A percentile compares a stretch with the other conserved stretches of the same genome.
Evolutionary conservation across 2,888 invertebrate genomes (phyloP).

Genomic region (Scelioninae gen. 1): DNA sequence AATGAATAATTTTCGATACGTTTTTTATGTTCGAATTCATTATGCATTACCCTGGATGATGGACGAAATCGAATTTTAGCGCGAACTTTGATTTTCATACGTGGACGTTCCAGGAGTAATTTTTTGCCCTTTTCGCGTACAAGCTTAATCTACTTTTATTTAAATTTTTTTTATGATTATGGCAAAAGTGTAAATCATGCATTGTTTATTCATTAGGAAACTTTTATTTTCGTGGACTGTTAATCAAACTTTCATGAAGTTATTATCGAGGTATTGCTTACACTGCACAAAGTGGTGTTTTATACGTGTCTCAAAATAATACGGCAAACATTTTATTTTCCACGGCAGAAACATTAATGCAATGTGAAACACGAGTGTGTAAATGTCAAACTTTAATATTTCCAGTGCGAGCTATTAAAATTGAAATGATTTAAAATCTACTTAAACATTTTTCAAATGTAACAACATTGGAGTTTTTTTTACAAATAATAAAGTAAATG

Average conservation of each 20-base stretch:
- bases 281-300: too few species aligned
- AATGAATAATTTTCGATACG: slow-evolving; percentile 1
- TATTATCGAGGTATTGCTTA: not conserved
- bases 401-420: too few species aligned
- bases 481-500: too few species aligned
- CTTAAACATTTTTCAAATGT: too few species aligned
- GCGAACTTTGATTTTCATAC: slow-evolving; percentile 6
- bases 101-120: not conserved
- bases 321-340: too few species aligned
- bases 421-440: too few species aligned
- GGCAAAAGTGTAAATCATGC: not conserved
- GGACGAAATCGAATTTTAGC: slow-evolving; percentile 8
- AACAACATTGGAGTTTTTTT: too few species aligned
- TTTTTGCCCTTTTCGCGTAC: not conserved
- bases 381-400: too few species aligned
- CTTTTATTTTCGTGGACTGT: slow-evolving; percentile 1
- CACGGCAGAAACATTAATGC: too few species aligned
- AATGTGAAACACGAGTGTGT: too few species aligned
- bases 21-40: not conserved
- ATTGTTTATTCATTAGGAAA: not conserved
- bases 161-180: slow-evolving; percentile 2
- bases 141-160: not conserved
- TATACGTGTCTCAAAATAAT: too few species aligned
- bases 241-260: slow-evolving; percentile 1
- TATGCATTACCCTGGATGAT: not conserved